A percentile compares a stretch with the other conserved stretches of the same genome.
These are phyloP conservation scores for Malacosoma neustria DNA, from an alignment of 2,888 invertebrate species.

Conservation along the genomic window DNA sequence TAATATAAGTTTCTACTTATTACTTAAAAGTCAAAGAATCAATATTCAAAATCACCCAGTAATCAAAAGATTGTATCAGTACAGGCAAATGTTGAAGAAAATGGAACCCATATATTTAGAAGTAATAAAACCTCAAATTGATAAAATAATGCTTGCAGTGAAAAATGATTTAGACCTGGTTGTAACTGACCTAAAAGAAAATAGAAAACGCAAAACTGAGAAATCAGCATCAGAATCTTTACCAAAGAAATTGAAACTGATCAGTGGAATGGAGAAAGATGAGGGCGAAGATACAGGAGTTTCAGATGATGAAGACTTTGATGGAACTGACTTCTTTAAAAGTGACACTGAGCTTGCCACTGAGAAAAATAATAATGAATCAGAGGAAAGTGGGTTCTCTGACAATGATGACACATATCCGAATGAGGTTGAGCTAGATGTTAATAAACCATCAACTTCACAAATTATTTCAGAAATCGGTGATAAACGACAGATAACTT, in stretches of 20 bases:
- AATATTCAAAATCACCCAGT: constrained; percentile 91
- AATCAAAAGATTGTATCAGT: constrained; percentile 87
- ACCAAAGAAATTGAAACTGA: constrained; percentile 55
- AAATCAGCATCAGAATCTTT: constrained; percentile 31
- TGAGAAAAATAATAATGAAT: constrained; percentile 39
- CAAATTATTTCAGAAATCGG: constrained; percentile 40
- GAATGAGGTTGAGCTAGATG: constrained; percentile 37
- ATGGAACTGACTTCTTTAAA: constrained; percentile 49
- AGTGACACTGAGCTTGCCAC: constrained; percentile 18
- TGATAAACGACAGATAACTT: constrained; percentile 89
- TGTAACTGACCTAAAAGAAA: constrained; percentile 27
- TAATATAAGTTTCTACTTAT: constrained; percentile 89
- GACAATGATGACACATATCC: constrained; percentile 45
- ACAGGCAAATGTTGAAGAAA: constrained; percentile 83
- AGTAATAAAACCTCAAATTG: constrained; percentile 80
- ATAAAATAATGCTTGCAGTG: constrained; percentile 74
- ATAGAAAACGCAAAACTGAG: constrained; percentile 43
- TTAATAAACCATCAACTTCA: constrained; percentile 45
- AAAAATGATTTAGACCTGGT: constrained; percentile 51
- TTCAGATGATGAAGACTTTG: constrained; percentile 56
- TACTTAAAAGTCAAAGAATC: constrained; percentile 84
- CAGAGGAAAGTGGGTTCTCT: constrained; percentile 61
- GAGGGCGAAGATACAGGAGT: constrained; percentile 61
- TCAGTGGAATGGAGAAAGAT: constrained; percentile 48
- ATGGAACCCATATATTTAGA: constrained; percentile 81